Percentiles rank a stretch among this genome's conserved stretches.
These are phyloP conservation scores for Onthophagus taurus DNA, from an alignment of 1,140 invertebrate genomes.

Conservation along the genomic window DNA sequence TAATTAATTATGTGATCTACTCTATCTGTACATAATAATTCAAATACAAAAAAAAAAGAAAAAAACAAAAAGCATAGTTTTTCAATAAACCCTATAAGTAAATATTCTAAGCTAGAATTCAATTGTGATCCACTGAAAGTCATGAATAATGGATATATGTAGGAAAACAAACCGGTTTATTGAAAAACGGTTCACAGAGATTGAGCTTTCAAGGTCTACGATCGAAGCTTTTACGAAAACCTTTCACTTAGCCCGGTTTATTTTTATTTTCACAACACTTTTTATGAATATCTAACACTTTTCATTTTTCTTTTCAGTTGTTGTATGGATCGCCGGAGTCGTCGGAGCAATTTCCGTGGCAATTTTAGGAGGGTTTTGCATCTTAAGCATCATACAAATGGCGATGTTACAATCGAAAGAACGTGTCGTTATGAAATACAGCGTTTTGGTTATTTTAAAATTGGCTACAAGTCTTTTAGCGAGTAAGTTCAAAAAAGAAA, in stretches of 20 bases:
- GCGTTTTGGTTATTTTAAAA: conserved; percentile 62
- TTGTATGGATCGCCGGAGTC: conserved; percentile 67
- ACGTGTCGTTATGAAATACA: conserved; percentile 65
- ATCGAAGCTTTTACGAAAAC: too few species aligned
- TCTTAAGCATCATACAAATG: conserved; percentile 67
- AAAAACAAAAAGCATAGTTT: too few species aligned
- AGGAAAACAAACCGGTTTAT: neutral
- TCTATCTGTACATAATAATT: too few species aligned
- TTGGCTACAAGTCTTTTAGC: conserved; percentile 63
- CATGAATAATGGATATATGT: neutral
- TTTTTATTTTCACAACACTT: neutral
- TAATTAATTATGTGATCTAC: too few species aligned
- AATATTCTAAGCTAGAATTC: too few species aligned
- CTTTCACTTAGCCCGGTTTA: neutral
- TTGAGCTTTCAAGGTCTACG: too few species aligned
- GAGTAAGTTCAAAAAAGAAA: conserved; percentile 48
- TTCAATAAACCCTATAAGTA: too few species aligned
- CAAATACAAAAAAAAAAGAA: too few species aligned
- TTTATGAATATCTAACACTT: neutral
- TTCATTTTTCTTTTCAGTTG: conserved; percentile 47
- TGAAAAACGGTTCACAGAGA: too few species aligned
- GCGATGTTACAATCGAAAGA: conserved; percentile 77
- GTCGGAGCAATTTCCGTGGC: conserved; percentile 60
- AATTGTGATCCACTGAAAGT: neutral
- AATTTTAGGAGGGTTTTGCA: conserved; percentile 61